Percentiles rank a stretch among this genome's conserved stretches.
These are phyloP conservation scores for Stercorarius parasiticus DNA, from an alignment of 2,113 vertebrate genomes.

Conservation along the genomic window DNA sequence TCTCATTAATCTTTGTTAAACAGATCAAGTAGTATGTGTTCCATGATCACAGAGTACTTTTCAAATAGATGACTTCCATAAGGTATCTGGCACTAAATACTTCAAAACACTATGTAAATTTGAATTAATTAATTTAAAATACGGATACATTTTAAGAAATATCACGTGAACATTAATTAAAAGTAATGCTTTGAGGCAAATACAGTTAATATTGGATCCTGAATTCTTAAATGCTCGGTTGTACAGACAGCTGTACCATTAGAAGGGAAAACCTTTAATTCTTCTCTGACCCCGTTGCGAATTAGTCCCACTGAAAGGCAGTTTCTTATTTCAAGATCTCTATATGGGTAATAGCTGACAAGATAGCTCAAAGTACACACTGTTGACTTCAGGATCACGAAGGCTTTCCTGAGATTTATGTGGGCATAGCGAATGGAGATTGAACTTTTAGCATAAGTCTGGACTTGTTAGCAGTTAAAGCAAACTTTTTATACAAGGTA, in stretches of 20 bases:
- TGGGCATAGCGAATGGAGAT: neutral
- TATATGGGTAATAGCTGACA: neutral
- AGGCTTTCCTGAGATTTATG: neutral
- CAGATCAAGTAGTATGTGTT: neutral
- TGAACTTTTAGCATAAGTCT: neutral
- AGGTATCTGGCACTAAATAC: neutral
- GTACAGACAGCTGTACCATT: neutral
- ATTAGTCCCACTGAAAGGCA: neutral
- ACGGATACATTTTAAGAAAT: neutral
- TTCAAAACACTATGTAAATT: neutral
- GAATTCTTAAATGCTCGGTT: neutral
- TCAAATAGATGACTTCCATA: neutral
- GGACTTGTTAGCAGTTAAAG: neutral
- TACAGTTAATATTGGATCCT: neutral
- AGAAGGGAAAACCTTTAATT: neutral
- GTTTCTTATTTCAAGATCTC: neutral
- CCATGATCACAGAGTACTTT: neutral
- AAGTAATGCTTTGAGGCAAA: neutral
- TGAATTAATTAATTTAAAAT: neutral
- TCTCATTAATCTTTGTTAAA: neutral
- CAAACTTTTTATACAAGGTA: neutral
- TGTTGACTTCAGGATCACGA: neutral
- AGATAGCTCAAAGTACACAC: neutral
- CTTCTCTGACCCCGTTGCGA: neutral
- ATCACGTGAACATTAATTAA: neutral